Conservation (phyloP, 1,140 invertebrate species). For the Zelostemma sp. region DNA sequence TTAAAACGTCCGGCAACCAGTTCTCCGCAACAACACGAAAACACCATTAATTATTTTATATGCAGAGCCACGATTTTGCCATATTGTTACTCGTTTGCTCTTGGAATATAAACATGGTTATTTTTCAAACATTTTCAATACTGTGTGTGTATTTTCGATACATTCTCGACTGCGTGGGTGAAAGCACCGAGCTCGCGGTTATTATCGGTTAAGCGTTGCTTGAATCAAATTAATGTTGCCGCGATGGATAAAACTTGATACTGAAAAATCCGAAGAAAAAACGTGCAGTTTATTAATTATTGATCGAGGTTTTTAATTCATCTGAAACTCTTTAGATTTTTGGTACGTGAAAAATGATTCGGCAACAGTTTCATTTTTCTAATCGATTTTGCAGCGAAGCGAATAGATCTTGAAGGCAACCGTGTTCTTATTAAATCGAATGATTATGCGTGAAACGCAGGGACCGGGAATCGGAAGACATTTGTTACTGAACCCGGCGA, state of each 20-base stretch:
- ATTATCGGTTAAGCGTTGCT: constrained; percentile 1
- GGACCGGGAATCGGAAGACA: constrained; percentile 25
- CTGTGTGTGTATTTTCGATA: constrained; percentile 3
- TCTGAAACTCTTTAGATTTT: too few relatives aligned
- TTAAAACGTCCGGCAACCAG: constrained; percentile 38
- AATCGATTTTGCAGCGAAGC: constrained; percentile 29
- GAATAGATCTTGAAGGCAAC: constrained; percentile 26
- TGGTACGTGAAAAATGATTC: too few relatives aligned
- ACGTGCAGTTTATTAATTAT: too few relatives aligned
- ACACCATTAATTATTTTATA: constrained; percentile 51
- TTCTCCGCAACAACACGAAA: constrained; percentile 40
- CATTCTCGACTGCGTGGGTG: not conserved
- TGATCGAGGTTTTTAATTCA: too few relatives aligned
- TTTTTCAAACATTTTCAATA: constrained; percentile 28
- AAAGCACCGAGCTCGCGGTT: constrained; percentile 1
- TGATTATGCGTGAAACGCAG: constrained; percentile 39
- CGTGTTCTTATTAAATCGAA: constrained; percentile 45
- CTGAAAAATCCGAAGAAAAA: too few relatives aligned
- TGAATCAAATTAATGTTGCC: not conserved
- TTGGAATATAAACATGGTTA: constrained; percentile 28
- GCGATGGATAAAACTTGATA: too few relatives aligned
- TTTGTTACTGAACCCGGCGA: constrained; percentile 26
- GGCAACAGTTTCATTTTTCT: too few relatives aligned
- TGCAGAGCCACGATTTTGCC: constrained; percentile 21
- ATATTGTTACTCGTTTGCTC: constrained; percentile 23